Percentiles rank a stretch among this genome's conserved stretches.
Conservation (phyloP, 2,888 invertebrate genomes). For the Latheticus oryzae region DNA sequence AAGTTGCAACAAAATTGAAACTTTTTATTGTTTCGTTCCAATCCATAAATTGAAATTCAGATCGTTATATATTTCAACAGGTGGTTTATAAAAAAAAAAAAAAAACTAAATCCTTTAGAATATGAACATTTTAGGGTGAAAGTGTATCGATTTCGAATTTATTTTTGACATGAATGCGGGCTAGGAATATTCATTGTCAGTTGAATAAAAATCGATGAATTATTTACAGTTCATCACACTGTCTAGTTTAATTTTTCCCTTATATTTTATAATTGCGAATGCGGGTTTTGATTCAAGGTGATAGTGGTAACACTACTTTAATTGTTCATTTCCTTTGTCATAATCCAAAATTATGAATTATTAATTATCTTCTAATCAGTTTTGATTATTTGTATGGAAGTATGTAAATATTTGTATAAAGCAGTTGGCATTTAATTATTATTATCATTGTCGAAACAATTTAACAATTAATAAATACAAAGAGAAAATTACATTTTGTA, state of each 20-base stretch:
- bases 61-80: conserved; percentile 1
- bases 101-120: conserved; percentile 4
- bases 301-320: background rate
- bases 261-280: no score
- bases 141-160: conserved; percentile 6
- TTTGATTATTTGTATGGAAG: conserved; percentile 10
- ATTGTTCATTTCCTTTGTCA: conserved; percentile 3
- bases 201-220: no score
- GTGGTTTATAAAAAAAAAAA: no score
- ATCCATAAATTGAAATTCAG: conserved; percentile 5
- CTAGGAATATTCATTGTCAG: no score
- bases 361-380: conserved; percentile 17
- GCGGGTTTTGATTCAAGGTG: conserved; percentile 6
- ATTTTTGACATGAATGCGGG: conserved; percentile 1
- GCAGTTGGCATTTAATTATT: no score
- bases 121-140: conserved; percentile 4
- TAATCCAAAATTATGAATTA: conserved; percentile 17
- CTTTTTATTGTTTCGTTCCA: no score
- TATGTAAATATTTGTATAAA: conserved; percentile 1
- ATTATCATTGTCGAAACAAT: no score
- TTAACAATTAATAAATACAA: conserved; percentile 1
- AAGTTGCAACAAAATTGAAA: no score
- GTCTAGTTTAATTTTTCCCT: no score
- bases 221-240: no score
- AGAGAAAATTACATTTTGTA: no score